Evolutionary conservation across 2,797 vertebrate species (phyloP).

Genomic region (Sarcoramphus papa): DNA sequence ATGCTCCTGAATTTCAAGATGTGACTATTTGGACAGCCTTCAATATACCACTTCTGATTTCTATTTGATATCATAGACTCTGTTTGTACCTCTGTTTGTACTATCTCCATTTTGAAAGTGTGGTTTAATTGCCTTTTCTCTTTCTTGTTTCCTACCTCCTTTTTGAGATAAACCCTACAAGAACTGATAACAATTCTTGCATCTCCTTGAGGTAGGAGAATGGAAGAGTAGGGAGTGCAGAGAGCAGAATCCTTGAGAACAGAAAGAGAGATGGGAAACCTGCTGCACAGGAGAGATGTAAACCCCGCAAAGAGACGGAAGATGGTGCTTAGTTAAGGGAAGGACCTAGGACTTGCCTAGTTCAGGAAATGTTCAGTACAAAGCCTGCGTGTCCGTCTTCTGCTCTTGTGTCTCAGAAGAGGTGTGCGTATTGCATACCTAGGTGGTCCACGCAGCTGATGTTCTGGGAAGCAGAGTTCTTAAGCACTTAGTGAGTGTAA

Average conservation of each 20-base stretch:
- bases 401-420: background rate
- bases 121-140: background rate
- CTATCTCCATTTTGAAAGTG: background rate
- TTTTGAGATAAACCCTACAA: background rate
- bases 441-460: accelerated
- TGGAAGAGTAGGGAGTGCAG: background rate
- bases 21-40: background rate
- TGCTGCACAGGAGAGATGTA: background rate
- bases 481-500: background rate
- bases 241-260: background rate
- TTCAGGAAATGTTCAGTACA: background rate
- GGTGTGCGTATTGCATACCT: background rate
- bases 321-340: background rate
- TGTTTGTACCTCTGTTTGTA: background rate
- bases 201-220: background rate
- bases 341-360: background rate
- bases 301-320: background rate
- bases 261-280: background rate
- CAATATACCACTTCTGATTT: background rate
- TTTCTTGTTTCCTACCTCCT: background rate
- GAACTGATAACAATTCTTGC: background rate
- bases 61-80: background rate
- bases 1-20: background rate
- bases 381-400: background rate
- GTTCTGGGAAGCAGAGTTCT: background rate